Percentiles rank a stretch among this genome's conserved stretches.
Evolutionary conservation across 2,888 invertebrate species (phyloP).

Genomic region (Seladonia tumulorum): DNA sequence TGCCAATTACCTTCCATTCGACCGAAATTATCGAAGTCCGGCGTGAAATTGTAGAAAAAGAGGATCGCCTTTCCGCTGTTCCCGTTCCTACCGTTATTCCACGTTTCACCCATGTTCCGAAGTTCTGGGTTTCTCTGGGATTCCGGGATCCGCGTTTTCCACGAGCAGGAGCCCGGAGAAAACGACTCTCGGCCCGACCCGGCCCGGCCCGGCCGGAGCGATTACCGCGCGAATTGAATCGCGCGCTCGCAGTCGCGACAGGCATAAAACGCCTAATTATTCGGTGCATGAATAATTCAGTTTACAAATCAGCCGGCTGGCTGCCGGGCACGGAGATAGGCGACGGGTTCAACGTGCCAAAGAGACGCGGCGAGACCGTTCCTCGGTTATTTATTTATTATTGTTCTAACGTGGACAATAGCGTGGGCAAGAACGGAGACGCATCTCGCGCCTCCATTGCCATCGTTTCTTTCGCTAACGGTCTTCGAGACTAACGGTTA

Average conservation of each 20-base stretch:
- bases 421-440: neutral
- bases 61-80: neutral
- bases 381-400: conserved; percentile 6
- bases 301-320: conserved; percentile 64
- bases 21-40: conserved; percentile 9
- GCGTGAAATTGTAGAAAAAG: conserved; percentile 7
- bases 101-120: neutral
- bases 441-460: neutral
- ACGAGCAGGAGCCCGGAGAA: neutral
- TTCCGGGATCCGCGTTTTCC: neutral
- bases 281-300: conserved; percentile 73
- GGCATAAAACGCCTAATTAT: conserved; percentile 72
- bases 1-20: conserved; percentile 8
- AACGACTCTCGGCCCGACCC: neutral
- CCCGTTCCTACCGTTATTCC: neutral
- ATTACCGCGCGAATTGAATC: conserved; percentile 61
- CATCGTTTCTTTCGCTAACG: neutral
- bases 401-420: conserved; percentile 5
- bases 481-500: neutral
- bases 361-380: conserved; percentile 3
- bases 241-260: conserved; percentile 48
- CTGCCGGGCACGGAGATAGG: conserved; percentile 43
- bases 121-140: neutral
- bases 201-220: conserved; percentile 16
- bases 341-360: conserved; percentile 34